Evolutionary conservation across 2,113 vertebrate genomes (phyloP).

Genomic region (Chaetura pelagica): DNA sequence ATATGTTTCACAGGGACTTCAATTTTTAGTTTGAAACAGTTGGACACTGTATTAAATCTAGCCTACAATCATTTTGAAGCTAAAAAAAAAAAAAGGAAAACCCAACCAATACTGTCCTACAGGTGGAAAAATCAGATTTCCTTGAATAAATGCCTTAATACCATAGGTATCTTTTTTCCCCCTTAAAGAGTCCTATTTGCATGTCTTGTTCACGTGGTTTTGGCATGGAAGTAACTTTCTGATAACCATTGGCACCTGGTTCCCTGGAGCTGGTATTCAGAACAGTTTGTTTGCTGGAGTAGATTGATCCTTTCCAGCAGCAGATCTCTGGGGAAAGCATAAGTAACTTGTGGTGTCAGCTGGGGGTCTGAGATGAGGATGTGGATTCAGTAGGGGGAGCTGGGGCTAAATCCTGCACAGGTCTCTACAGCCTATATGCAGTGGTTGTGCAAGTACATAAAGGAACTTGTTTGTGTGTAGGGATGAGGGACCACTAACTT

Average conservation of each 20-base stretch:
- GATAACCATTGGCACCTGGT: background rate
- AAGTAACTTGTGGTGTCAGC: background rate
- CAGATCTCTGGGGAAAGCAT: background rate
- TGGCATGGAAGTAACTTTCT: background rate
- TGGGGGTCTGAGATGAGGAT: background rate
- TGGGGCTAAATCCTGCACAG: background rate
- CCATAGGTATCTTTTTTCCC: background rate
- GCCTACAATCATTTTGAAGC: background rate
- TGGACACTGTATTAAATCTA: slow-evolving; percentile 5
- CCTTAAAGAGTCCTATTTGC: background rate
- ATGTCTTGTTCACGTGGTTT: background rate
- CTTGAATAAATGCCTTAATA: background rate
- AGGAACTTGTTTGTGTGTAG: background rate
- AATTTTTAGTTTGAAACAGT: slow-evolving; percentile 19
- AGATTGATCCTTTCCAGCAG: background rate
- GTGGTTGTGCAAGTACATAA: rapidly evolving
- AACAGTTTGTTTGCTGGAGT: background rate
- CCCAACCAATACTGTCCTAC: background rate
- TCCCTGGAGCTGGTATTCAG: background rate
- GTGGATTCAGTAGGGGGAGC: background rate
- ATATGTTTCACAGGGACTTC: slow-evolving; percentile 51
- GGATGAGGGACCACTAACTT: background rate
- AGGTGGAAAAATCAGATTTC: slow-evolving; percentile 19
- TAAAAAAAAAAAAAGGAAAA: background rate
- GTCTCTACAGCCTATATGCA: background rate